These are phyloP conservation scores for Oscheius sp. DNA, from an alignment of 2,888 invertebrate genomes.

Conservation along the genomic window DNA sequence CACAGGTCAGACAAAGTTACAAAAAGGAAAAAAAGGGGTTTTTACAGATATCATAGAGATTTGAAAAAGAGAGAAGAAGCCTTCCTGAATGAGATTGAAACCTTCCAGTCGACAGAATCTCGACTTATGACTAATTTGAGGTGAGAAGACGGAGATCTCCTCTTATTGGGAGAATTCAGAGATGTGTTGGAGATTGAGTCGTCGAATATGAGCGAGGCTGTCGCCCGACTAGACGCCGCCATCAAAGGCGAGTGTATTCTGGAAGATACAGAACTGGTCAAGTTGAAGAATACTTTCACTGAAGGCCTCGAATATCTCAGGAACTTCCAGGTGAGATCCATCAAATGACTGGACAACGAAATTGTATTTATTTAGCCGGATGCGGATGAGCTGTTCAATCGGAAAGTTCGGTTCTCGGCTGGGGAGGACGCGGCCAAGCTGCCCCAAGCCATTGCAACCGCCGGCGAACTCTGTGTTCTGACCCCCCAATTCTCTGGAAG, in stretches of 20 bases:
- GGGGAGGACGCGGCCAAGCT: slow-evolving; percentile 86
- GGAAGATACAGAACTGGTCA: slow-evolving; percentile 88
- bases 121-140: slow-evolving; percentile 83
- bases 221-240: slow-evolving; percentile 88
- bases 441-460: slow-evolving; percentile 82
- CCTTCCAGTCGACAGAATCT: slow-evolving; percentile 88
- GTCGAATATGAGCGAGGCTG: slow-evolving; percentile 93
- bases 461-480: slow-evolving; percentile 85
- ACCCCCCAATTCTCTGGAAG: slow-evolving; percentile 71
- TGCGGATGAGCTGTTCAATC: slow-evolving; percentile 74
- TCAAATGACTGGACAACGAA: too few relatives aligned
- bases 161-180: slow-evolving; percentile 27
- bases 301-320: slow-evolving; percentile 93
- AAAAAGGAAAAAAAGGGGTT: background rate
- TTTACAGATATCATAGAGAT: slow-evolving; percentile 69
- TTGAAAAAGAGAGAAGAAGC: slow-evolving; percentile 79
- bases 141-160: slow-evolving; percentile 76
- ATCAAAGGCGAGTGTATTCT: slow-evolving; percentile 69
- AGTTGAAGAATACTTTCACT: slow-evolving; percentile 93
- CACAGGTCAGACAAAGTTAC: slow-evolving; percentile 50
- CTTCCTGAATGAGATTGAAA: slow-evolving; percentile 80
- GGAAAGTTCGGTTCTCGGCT: slow-evolving; percentile 80
- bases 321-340: slow-evolving; percentile 88
- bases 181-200: slow-evolving; percentile 86
- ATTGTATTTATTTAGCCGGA: slow-evolving; percentile 76